These are phyloP conservation scores for Enteromius anoplus DNA, from an alignment of 2,797 vertebrate genomes.

Conservation along the genomic window DNA sequence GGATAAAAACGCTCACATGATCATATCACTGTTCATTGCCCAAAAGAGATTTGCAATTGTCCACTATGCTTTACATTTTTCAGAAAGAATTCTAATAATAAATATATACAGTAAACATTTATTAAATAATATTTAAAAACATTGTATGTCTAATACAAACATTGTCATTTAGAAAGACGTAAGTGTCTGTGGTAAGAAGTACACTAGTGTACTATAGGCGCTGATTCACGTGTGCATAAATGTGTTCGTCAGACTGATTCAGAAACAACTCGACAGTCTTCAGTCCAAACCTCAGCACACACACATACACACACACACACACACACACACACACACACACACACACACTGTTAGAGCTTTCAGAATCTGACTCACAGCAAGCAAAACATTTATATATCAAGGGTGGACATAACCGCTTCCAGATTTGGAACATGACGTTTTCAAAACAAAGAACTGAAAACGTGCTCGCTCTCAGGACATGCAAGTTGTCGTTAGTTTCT, in stretches of 20 bases:
- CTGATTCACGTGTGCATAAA: neutral
- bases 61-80: neutral
- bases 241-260: neutral
- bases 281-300: slow-evolving; percentile 1
- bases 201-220: neutral
- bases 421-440: neutral
- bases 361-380: neutral
- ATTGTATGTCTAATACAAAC: neutral
- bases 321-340: neutral
- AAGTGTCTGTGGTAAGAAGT: neutral
- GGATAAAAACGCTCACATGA: slow-evolving; percentile 65
- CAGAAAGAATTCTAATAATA: neutral
- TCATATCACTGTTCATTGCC: neutral
- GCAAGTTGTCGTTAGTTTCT: neutral
- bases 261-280: neutral
- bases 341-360: neutral
- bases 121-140: neutral
- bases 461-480: neutral
- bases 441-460: neutral
- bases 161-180: neutral
- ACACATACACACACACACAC: no score
- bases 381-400: neutral
- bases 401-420: neutral
- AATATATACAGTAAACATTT: neutral
- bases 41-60: neutral